Evolutionary conservation across 2,888 invertebrate genomes (phyloP), one percentile per base, ranked within the genome.

Genomic region (Calameuta filiformis): DNA sequence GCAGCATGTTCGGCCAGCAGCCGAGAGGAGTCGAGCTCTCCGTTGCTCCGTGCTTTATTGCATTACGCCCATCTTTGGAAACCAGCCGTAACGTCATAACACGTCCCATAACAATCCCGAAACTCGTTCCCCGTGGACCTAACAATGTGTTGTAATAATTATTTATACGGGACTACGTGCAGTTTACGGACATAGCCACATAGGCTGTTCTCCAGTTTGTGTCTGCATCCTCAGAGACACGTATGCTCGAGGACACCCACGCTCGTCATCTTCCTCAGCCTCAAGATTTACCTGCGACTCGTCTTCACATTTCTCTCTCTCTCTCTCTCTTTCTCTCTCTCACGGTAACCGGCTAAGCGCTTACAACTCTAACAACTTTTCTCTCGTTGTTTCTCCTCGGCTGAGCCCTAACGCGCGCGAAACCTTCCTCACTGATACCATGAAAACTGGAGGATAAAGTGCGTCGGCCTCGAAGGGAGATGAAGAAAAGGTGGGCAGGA

Each of bases 41-140:
- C 30, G 69, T 11, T 69, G 69, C 69, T 30, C 69, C 78, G 77
- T 82, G 74, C 75, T 85, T 85, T 83, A 84, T 85, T 76, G 79
- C 82, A 76, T 79, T 81, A 79, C 81, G 76, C 79, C 80, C 82
- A 81, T 84, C 85, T 85, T 85, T 81, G 83, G 82, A 76, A 71
- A 35, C 9, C 35, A 15, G 31, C 71, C 35, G 73, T 33, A 35
- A 35, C 76, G 80, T 81, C 79, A 79, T 85, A 83, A 85, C 80
- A 81, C 81, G 81, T 77, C 69, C 75, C 81, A 73, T 84, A 86
- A 84, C 82, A 81, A 82, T 84, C 80, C 79, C 79, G 79, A 81
- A 80, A 83, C 82, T 83, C 84, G 80, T 85, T 86, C 80, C 77
- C 73, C 81, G 0, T n/a, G 76, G 77, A 76, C 78, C 73, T 77